Conservation (phyloP, 2,797 vertebrate genomes). For the Allobates femoralis region DNA sequence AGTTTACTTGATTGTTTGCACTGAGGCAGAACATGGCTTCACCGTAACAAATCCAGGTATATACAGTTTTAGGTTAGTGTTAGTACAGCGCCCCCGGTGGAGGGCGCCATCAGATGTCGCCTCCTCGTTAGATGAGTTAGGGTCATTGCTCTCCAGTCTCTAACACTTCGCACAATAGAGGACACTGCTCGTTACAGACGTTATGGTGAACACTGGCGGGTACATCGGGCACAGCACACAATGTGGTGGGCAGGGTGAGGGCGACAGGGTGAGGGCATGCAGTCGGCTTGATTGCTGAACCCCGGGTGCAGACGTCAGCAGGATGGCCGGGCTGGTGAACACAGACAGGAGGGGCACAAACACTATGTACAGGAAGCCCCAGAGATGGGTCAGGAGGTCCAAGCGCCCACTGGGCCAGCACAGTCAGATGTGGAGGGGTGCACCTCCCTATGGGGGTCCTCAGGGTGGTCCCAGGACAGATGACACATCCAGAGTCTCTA, state of each 20-base stretch:
- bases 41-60: conserved; percentile 52
- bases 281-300: conserved; percentile 15
- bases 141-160: conserved; percentile 14
- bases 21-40: conserved; percentile 35
- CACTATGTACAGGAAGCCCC: background rate
- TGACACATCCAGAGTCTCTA: conserved; percentile 74
- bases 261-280: conserved; percentile 4
- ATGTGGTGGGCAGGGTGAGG: background rate
- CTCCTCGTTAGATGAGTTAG: background rate
- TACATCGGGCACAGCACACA: background rate
- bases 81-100: conserved; percentile 50
- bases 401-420: background rate
- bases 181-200: conserved; percentile 15
- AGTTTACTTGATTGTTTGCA: conserved; percentile 55
- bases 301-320: background rate
- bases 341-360: background rate
- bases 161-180: background rate
- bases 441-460: conserved; percentile 19
- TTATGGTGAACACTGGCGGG: background rate
- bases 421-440: conserved; percentile 47
- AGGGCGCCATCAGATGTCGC: conserved; percentile 53
- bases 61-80: conserved; percentile 68
- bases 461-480: conserved; percentile 33
- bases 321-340: background rate
- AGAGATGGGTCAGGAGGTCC: background rate